These are phyloP conservation scores for Sminthopsis crassicaudata DNA, from an alignment of 2,113 vertebrate species.

Conservation along the genomic window DNA sequence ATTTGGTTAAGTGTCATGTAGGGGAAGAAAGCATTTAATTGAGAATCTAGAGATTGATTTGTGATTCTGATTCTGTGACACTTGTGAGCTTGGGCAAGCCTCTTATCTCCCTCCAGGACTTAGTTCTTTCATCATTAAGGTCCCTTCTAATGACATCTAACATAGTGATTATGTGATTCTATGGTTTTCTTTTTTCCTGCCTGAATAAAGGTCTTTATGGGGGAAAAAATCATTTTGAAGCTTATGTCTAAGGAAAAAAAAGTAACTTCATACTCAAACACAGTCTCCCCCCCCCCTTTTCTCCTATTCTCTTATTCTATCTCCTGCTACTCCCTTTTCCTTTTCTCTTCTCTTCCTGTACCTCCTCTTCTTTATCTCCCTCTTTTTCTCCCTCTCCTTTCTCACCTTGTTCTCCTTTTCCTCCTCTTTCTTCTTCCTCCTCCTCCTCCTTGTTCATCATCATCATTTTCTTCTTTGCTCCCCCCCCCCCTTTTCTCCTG, in stretches of 20 bases:
- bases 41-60: background rate
- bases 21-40: background rate
- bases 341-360: background rate
- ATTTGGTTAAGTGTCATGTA: background rate
- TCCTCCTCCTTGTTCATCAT: too few relatives aligned
- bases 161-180: background rate
- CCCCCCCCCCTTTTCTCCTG: slow-evolving; percentile 28
- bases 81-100: background rate
- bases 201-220: background rate
- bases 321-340: background rate
- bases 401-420: background rate
- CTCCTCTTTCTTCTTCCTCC: too few relatives aligned
- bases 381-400: too few relatives aligned
- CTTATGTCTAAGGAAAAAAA: background rate
- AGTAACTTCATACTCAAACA: background rate
- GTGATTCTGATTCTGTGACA: background rate
- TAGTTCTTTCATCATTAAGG: background rate
- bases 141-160: background rate
- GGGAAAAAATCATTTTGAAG: background rate
- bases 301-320: too few relatives aligned
- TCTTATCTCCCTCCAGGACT: background rate
- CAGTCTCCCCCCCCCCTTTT: too few relatives aligned
- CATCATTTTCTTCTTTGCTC: too few relatives aligned
- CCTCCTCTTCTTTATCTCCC: background rate
- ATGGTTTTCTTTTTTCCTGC: background rate